Evolutionary conservation across 2,113 vertebrate species (phyloP), one percentile per base, ranked within the genome.

Genomic region (Dicentrarchus labrax): DNA sequence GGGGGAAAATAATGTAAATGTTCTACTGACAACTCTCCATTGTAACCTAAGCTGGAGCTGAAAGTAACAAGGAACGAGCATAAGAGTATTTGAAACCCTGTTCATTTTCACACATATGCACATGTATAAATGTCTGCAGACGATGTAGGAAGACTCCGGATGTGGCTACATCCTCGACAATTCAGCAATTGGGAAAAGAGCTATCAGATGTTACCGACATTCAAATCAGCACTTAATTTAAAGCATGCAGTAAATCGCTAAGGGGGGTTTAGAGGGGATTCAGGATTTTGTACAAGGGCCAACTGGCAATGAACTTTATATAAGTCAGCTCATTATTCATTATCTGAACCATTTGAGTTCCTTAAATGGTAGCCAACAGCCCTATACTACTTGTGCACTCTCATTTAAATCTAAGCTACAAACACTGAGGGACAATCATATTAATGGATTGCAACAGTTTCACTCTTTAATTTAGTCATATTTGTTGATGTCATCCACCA

Each of bases 401-500:
- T 68, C 5, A 69, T 69, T 69, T 17, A 54, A 75, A 69, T 17
- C 45, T 5, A 6, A 61, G 17, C 43, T 48, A 30, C 71, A 76
- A 72, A 65, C 45, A 62, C 6, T 39, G 36, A 39, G 57, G n/a
- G 15, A 39, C 41, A 59, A 38, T 16, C 6, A 59, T n/a, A 22
- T 8, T 45, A 36, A 71, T 13, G 8, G 22, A 38, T 38, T n/a
- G n/a, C 17, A 48, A 66, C 41, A 72, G 8, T 47, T 67, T 61
- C 50, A 48, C 8, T 30, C 15, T 39, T 56, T 16, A 22, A 50
- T 30, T 80, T 12, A n/a, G 13, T 72, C 43, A 24, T 68, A 39
- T 82, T 62, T 73, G 45, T 9, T 8, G 19, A 69, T 41, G 62
- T 73, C 75, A 80, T 75, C 67, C 53, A 22, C 68, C 41, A 72